These are phyloP conservation scores for Zingel zingel DNA, from an alignment of 2,113 vertebrate species.

Conservation along the genomic window DNA sequence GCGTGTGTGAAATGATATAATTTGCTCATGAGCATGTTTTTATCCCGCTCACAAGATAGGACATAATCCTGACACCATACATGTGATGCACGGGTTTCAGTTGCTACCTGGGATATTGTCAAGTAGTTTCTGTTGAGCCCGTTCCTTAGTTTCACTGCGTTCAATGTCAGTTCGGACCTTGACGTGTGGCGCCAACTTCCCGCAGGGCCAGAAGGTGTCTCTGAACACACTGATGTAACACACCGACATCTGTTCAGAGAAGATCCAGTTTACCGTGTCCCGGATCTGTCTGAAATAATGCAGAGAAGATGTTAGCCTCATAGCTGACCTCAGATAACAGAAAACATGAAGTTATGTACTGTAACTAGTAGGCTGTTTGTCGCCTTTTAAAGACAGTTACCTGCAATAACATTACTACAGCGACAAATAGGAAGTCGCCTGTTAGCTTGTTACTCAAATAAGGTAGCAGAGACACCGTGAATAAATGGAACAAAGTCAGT, in stretches of 20 bases:
- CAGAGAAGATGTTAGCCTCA: neutral
- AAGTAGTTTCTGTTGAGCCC: constrained; percentile 96
- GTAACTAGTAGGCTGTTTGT: neutral
- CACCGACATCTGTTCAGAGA: constrained; percentile 96
- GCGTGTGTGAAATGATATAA: no score
- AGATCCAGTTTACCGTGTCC: constrained; percentile 98
- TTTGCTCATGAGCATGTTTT: no score
- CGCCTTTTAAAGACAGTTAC: neutral
- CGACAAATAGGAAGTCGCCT: neutral
- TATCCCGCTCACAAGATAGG: no score
- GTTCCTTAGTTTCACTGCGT: constrained; percentile 91
- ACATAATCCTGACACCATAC: no score
- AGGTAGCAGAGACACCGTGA: neutral
- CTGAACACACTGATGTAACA: constrained; percentile 95
- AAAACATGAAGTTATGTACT: neutral
- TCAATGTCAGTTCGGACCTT: constrained; percentile 85
- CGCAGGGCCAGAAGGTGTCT: constrained; percentile 96
- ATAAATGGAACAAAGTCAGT: neutral
- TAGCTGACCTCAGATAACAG: neutral
- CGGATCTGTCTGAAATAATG: constrained; percentile 91
- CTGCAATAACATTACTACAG: neutral
- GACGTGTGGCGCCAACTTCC: constrained; percentile 88
- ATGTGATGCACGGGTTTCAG: neutral
- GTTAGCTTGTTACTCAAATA: neutral
- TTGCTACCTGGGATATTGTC: constrained; percentile 97